phyloP scores from a whole-genome alignment of 2,797 vertebrate species.

The Acrocephalus scirpaceus region DNA sequence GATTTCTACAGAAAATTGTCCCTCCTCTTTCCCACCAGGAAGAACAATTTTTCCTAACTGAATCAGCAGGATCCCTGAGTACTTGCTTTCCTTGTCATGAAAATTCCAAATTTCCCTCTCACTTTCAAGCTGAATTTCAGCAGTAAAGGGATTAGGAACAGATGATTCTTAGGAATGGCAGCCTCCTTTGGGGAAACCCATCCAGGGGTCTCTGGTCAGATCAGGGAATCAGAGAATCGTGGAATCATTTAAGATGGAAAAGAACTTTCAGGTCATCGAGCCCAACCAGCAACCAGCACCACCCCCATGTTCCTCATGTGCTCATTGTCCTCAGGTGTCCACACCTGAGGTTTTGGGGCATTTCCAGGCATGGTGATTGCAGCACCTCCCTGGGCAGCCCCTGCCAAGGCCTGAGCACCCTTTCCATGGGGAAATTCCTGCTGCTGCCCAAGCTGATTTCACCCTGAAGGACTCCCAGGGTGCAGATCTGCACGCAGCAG shows the following conservation, averaged over 20 bases:
- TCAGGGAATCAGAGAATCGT: background rate
- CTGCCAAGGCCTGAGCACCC: background rate
- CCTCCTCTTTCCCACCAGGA: background rate
- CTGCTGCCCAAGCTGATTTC: too few relatives aligned
- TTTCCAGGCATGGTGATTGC: background rate
- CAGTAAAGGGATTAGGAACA: background rate
- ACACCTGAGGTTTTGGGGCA: rapidly evolving
- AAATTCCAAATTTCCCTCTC: background rate
- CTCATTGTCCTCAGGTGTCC: background rate
- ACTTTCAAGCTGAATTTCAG: background rate
- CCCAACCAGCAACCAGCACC: background rate
- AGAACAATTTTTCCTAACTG: background rate
- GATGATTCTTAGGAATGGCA: background rate
- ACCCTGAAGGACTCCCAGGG: too few relatives aligned
- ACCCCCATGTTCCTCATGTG: too few relatives aligned
- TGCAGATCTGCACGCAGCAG: too few relatives aligned
- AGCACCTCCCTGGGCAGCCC: background rate
- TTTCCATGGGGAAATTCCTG: too few relatives aligned
- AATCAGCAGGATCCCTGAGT: background rate
- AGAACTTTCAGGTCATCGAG: rapidly evolving
- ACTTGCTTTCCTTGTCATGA: background rate
- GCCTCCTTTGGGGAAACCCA: background rate
- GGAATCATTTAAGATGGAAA: background rate
- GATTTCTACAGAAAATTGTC: background rate
- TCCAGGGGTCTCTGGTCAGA: background rate